These are phyloP conservation scores for Pogona vitticeps DNA, from an alignment of 2,113 vertebrate genomes.

Conservation along the genomic window DNA sequence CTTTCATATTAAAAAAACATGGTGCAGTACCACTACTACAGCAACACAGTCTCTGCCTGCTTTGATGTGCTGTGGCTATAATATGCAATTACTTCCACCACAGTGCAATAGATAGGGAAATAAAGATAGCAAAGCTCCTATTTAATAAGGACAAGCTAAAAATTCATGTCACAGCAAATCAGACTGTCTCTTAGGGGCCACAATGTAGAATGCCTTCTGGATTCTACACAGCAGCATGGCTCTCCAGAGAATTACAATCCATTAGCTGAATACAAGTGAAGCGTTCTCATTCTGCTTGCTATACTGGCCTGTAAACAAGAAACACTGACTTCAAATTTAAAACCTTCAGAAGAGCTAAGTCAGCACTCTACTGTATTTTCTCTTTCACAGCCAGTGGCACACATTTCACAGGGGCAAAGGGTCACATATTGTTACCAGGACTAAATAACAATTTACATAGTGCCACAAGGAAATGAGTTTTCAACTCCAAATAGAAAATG, in stretches of 20 bases:
- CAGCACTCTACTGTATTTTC: neutral
- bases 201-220: neutral
- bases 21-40: neutral
- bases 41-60: neutral
- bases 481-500: neutral
- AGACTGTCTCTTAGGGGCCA: neutral
- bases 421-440: neutral
- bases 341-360: neutral
- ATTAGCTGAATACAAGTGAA: neutral
- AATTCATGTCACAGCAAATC: neutral
- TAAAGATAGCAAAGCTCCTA: neutral
- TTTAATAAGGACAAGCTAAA: neutral
- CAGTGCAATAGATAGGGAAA: neutral
- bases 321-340: neutral
- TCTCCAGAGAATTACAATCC: neutral
- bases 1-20: neutral
- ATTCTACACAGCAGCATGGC: neutral
- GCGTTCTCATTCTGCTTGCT: neutral
- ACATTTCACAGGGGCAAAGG: neutral
- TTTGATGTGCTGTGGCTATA: neutral
- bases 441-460: neutral
- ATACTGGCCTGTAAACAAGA: neutral
- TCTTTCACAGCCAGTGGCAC: neutral
- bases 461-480: neutral
- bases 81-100: neutral